Evolutionary conservation across 2,797 vertebrate genomes (phyloP), one percentile per base, ranked within the genome.

Genomic region (Molossus molossus): DNA sequence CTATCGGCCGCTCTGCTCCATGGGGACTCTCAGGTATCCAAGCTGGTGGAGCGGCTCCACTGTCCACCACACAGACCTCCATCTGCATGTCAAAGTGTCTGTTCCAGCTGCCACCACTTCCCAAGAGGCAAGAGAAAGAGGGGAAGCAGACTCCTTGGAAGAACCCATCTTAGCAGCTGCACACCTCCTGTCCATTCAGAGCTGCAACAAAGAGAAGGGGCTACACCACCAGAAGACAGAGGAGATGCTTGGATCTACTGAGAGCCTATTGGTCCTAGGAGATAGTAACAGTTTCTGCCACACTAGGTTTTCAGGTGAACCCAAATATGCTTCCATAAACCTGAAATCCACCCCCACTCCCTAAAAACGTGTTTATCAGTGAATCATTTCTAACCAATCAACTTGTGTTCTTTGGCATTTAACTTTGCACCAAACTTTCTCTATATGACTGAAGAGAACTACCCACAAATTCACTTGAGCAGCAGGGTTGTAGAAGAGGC

Each of bases 331-430:
- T 77, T 77, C 45, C 37, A 40, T 45, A 90, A 84, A 29, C 62
- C 55, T 67, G 62, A 87, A 87, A 87, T 73, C 13, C n/a, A 48
- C n/a, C 6, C 29, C 45, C 5, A 18, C 18, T 72, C 55, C 72
- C 65, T 80, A 87, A 84, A 96, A 85, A 94, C 23, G 13, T 17
- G 29, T 72, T 92, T n/a, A 93, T 60, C 73, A 67, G 60, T 65
- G 77, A 92, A 69, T 89, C 7, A 50, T 6, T 87, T 91, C 75
- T 77, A 29, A 80, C n/a, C 85, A 82, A 81, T 90, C 50, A 62
- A 48, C 20, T 88, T 93, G 79, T 91, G 80, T 72, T 64, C 55
- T 86, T 91, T 94, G 69, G 23, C 53, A 93, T 87, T 91, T 89
- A 90, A 86, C 64, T 93, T 84, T 81, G 50, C 17, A 82, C n/a